These are phyloP conservation scores for Parotia lawesii DNA, from an alignment of 2,113 vertebrate genomes.

Conservation along the genomic window DNA sequence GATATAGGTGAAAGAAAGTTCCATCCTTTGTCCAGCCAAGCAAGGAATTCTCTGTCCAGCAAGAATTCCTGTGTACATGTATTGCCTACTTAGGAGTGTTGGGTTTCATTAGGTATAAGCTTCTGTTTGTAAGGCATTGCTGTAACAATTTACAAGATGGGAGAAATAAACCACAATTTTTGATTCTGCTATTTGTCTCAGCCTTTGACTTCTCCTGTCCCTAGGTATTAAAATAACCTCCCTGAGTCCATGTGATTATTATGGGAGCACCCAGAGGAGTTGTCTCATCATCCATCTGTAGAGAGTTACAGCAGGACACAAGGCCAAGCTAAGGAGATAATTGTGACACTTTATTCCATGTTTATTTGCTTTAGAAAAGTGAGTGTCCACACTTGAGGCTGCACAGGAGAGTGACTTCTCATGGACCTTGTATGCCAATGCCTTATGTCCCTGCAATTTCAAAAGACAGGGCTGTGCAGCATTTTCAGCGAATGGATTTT, in stretches of 20 bases:
- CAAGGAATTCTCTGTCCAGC: not conserved
- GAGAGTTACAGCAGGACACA: not conserved
- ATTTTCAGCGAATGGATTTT: not conserved
- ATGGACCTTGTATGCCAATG: not conserved
- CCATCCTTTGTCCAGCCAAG: not conserved
- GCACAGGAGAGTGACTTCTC: not conserved
- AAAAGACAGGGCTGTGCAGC: not conserved
- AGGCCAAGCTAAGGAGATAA: not conserved
- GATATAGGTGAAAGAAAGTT: not conserved
- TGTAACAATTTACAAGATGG: not conserved
- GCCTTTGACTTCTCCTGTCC: not conserved
- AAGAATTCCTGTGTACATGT: not conserved
- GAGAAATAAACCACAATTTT: not conserved
- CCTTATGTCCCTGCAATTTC: not conserved
- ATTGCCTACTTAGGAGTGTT: not conserved
- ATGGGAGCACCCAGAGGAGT: not conserved
- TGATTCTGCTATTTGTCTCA: not conserved
- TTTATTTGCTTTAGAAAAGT: not conserved
- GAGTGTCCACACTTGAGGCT: not conserved
- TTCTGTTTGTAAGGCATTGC: not conserved
- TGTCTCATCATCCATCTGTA: not conserved
- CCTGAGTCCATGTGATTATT: not conserved
- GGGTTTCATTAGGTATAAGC: not conserved
- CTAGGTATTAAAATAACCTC: not conserved
- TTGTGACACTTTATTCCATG: not conserved